phyloP scores from a whole-genome alignment of 2,888 invertebrate species.

The Tetragonula carbonaria region DNA sequence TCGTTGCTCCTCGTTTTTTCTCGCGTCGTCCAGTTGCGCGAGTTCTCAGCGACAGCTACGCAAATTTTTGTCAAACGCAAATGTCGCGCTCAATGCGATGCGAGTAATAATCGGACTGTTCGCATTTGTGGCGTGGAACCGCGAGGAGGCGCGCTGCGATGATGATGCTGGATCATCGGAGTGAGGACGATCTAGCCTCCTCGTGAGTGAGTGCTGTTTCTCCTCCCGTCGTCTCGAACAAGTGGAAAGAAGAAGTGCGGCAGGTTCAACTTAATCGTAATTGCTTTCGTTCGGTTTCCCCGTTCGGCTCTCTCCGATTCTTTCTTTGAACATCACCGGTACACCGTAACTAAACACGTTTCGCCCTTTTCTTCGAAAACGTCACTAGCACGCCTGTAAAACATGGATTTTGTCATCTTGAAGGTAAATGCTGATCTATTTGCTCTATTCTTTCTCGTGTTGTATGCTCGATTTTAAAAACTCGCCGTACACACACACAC shows the following conservation, averaged over 20 bases:
- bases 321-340: not conserved
- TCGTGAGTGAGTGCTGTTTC: slow-evolving; percentile 49
- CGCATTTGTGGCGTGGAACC: slow-evolving; percentile 11
- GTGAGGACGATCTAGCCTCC: slow-evolving; percentile 48
- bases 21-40: slow-evolving; percentile 1
- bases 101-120: slow-evolving; percentile 1
- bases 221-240: slow-evolving; percentile 31
- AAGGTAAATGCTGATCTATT: slow-evolving; percentile 67
- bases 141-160: slow-evolving; percentile 39
- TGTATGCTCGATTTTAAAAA: not conserved
- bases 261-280: slow-evolving; percentile 33
- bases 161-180: slow-evolving; percentile 56
- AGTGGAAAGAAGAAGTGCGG: slow-evolving; percentile 62
- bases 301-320: not conserved
- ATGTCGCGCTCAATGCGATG: not conserved
- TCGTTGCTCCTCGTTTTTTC: not conserved
- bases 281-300: slow-evolving; percentile 6
- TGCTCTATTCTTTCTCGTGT: not conserved
- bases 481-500: too few species aligned
- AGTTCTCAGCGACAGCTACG: not conserved
- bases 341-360: not conserved
- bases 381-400: slow-evolving; percentile 40
- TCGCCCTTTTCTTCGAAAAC: not conserved
- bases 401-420: slow-evolving; percentile 78
- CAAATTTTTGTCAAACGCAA: not conserved